Base-by-base conservation (phyloP, 2,888 invertebrate genomes). In the Deilephila elpenor region DNA sequence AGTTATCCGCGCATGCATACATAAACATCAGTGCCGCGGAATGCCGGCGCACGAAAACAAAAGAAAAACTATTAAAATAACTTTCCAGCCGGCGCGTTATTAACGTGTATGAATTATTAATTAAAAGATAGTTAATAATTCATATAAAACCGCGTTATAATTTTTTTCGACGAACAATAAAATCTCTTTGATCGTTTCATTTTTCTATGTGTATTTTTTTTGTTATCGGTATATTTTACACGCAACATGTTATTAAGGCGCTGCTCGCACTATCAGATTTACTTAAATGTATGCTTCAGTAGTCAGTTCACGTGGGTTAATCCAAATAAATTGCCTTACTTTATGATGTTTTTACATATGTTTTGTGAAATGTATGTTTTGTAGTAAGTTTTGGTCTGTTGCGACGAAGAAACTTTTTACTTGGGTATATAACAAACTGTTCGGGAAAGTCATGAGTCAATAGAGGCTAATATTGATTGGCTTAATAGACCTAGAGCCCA, bases 101-200 rank as follows among this genome's bases (percentile, higher is more conserved):
- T 73, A 67, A 64, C 72, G 72, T 73, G 37, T 74, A 76, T 81
- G 80, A 78, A 77, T 79, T 79, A 79, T 79, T 80, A 77, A 79
- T 78, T 78, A 73, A 62, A 56, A 74, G 73, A 74, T 73, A 73
- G 74, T 78, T 77, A 75, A 75, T 78, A 78, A 79, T 78, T 78
- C 78, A 80, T 80, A 60, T 75, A 77, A 72, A 56, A 72, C 64
- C 72, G 64, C 72, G 72, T 72, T 72, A 72, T 72, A 72, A 64
- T 59, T 73, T 73, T 73, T 73, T 73, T 64, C 59, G 67, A 34
- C 56, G 72, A 73, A 73, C 72, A 73, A 73, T 73, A 73, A 73
- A 67, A 67, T 73, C 67, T 67, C 64, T 67, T 67, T 64, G 72
- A 73, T 59, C 56, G 59, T 67, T 67, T 56, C 67, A 64, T 61